Evolutionary conservation across 2,888 invertebrate species (phyloP).

Genomic region (Endomychus coccineus): DNA sequence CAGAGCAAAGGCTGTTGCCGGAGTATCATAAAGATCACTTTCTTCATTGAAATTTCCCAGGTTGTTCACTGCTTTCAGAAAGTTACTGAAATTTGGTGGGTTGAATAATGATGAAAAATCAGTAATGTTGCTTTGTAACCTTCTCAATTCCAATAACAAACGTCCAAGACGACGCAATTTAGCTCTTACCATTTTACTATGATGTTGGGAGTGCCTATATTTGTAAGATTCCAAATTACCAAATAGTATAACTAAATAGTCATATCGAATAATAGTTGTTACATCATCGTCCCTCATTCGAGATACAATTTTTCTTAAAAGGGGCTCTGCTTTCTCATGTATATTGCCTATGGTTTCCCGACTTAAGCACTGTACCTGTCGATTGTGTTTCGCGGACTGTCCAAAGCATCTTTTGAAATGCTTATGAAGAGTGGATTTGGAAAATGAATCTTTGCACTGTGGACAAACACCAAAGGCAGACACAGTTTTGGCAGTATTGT

Average conservation of each 20-base stretch:
- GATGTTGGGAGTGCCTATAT: constrained; percentile 1
- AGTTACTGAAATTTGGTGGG: constrained; percentile 2
- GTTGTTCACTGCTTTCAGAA: constrained; percentile 6
- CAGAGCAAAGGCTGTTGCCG: constrained; percentile 6
- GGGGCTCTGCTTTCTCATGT: constrained; percentile 5
- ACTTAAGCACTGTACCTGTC: constrained; percentile 1
- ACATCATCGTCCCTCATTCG: constrained; percentile 6
- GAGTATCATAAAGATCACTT: constrained; percentile 8
- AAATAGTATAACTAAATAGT: constrained; percentile 6
- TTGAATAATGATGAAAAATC: constrained; percentile 7
- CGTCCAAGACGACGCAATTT: constrained; percentile 8
- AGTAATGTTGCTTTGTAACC: constrained; percentile 3
- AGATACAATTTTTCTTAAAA: constrained; percentile 1
- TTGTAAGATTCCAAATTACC: constrained; percentile 4
- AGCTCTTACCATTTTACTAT: constrained; percentile 8
- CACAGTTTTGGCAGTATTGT: constrained; percentile 1
- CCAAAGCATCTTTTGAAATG: constrained; percentile 7
- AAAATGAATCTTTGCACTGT: constrained; percentile 7
- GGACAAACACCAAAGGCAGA: constrained; percentile 7
- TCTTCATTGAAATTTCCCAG: constrained; percentile 8
- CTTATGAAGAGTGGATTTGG: constrained; percentile 5
- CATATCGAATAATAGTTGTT: constrained; percentile 1
- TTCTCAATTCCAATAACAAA: constrained; percentile 5
- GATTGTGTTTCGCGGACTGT: neutral
- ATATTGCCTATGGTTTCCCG: constrained; percentile 3